A percentile compares a stretch with the other conserved stretches of the same genome.
phyloP scores from a whole-genome alignment of 2,888 invertebrate genomes.

The Rhimphoctona megacephalus region DNA sequence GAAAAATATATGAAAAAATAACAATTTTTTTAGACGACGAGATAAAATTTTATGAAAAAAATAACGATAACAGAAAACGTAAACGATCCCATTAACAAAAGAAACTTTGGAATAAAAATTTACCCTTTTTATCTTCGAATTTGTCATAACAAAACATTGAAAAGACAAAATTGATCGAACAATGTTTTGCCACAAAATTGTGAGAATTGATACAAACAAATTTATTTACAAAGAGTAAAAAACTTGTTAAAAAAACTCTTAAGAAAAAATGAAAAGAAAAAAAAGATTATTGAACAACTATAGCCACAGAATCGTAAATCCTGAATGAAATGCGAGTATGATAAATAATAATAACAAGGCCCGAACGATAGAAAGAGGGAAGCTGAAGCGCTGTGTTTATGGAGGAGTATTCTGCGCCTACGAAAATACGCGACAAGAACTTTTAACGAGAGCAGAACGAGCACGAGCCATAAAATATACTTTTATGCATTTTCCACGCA shows the following conservation, averaged over 20 bases:
- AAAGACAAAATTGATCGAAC: too few relatives aligned
- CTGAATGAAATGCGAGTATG: background rate
- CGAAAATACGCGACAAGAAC: conserved; percentile 10
- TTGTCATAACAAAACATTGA: too few relatives aligned
- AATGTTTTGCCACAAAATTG: too few relatives aligned
- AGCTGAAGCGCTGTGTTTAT: conserved; percentile 18
- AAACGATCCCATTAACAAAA: too few relatives aligned
- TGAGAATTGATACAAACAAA: too few relatives aligned
- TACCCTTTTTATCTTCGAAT: too few relatives aligned
- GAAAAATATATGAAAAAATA: background rate
- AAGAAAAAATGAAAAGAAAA: background rate
- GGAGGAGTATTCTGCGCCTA: conserved; percentile 48
- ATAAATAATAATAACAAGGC: background rate
- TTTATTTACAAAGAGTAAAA: too few relatives aligned
- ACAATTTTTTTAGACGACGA: too few relatives aligned
- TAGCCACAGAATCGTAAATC: background rate
- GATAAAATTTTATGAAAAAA: too few relatives aligned
- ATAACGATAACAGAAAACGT: too few relatives aligned
- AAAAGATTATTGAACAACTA: background rate
- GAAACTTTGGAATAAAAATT: too few relatives aligned
- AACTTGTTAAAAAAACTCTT: background rate
- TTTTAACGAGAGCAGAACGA: conserved; percentile 16
- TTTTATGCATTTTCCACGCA: conserved; percentile 62
- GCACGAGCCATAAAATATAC: conserved; percentile 73
- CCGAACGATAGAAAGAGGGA: background rate